Evolutionary conservation across 2,797 vertebrate species (phyloP), one percentile per base, ranked within the genome.

Genomic region (Tarsius wallacei): DNA sequence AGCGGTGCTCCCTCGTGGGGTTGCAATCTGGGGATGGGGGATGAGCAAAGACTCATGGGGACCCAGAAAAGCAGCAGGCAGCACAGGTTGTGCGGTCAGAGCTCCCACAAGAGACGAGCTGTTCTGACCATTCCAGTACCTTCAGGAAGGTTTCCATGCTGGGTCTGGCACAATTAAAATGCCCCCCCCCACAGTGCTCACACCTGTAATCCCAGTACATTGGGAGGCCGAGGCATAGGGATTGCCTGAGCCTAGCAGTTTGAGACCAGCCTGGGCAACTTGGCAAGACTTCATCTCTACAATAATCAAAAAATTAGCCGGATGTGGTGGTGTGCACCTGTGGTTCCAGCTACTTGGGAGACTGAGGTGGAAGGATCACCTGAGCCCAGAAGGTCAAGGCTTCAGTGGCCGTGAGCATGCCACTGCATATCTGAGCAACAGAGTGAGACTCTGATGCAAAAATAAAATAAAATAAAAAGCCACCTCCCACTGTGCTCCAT

Each of bases 11-110:
- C 36, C 91, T 98, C 0, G 93, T 31, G 55, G 96, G 96, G 28
- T 99, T 96, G 74, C 99, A 99, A 59, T 99, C 99, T 99, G 89
- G 42, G 94, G 36, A 63, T 42, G 42, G 42, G 42, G 42, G 42
- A 42, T 42, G 77, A 90, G 94, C 3, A 15, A 63, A 78, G 71
- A 73, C 26, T 36, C n/a, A 2, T 6, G 26, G n/a, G 22, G 6
- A 55, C 13, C 82, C 15, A 49, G 55, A 78, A 91, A 80, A 31
- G 16, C 24, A 1, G 3, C 49, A 0, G 24, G 70, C 55, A 0
- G 0, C 4, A 42, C 4, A 42, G 42, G 28, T 1, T 2, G 0
- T 33, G 4, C 7, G 70, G 61, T 80, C 26, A 1, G 17, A 26
- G 36, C n/a, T 97, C 16, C 76, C 26, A n/a, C 14, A 5, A 33